phyloP scores from a whole-genome alignment of 92 coral and sea anemone species.

The Epizoanthus illoricatus region DNA sequence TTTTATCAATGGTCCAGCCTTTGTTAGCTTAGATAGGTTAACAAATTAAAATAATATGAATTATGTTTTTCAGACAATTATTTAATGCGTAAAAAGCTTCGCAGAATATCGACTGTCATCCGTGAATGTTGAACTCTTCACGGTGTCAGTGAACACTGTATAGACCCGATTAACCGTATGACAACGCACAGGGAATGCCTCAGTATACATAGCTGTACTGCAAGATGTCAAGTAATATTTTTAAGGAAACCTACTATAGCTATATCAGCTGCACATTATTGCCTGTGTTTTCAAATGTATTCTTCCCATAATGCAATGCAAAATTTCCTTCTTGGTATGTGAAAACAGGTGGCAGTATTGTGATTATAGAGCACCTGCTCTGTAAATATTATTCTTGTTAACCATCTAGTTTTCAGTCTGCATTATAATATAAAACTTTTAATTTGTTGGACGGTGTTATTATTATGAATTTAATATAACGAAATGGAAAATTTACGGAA shows the following conservation, averaged over 20 bases:
- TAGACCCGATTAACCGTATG: background rate
- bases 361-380: conserved; percentile 9
- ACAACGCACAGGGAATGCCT: background rate
- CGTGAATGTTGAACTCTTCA: too few species aligned
- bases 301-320: background rate
- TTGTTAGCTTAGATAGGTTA: too few species aligned
- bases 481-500: background rate
- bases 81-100: too few species aligned
- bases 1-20: too few species aligned
- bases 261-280: background rate
- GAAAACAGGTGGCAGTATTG: conserved; percentile 4
- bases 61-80: too few species aligned
- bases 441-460: background rate
- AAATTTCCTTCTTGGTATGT: background rate
- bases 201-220: background rate
- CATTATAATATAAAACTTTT: background rate
- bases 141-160: too few species aligned
- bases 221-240: background rate
- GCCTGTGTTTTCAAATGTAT: background rate
- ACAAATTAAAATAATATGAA: too few species aligned
- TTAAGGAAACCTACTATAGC: background rate
- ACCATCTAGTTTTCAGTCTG: background rate
- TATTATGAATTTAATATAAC: background rate
- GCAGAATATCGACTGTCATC: too few species aligned
- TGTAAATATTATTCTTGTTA: conserved; percentile 12